A percentile compares a stretch with the other conserved stretches of the same genome.
phyloP scores from a whole-genome alignment of 2,888 invertebrate species.

The Tenthredo scrophulariae region DNA sequence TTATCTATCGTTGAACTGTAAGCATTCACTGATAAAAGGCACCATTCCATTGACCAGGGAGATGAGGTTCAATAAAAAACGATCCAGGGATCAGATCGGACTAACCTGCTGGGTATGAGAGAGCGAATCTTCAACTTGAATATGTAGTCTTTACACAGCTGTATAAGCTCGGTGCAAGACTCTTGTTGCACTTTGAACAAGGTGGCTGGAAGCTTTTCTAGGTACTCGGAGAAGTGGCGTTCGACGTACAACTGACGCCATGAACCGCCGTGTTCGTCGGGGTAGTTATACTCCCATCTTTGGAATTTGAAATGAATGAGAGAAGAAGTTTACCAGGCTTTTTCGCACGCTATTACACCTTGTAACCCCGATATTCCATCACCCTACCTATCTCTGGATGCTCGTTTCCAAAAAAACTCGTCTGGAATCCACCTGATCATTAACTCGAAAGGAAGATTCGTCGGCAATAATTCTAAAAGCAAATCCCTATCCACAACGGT shows the following conservation, averaged over 20 bases:
- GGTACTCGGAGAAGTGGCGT: conserved; percentile 72
- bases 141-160: conserved; percentile 65
- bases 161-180: conserved; percentile 64
- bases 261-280: conserved; percentile 67
- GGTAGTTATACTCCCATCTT: conserved; percentile 70
- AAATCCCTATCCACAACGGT: conserved; percentile 81
- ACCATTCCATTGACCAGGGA: not conserved
- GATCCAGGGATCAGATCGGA: conserved; percentile 11
- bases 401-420: conserved; percentile 84
- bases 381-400: conserved; percentile 74
- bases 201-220: conserved; percentile 69
- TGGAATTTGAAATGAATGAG: conserved; percentile 5
- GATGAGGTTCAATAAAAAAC: not conserved
- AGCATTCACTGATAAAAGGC: conserved; percentile 23
- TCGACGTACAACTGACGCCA: conserved; percentile 75
- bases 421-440: conserved; percentile 75
- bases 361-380: too few relatives aligned
- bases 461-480: conserved; percentile 82
- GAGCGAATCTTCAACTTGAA: conserved; percentile 65
- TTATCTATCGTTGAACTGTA: conserved; percentile 26
- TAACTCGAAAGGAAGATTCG: conserved; percentile 81
- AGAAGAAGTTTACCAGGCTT: not conserved
- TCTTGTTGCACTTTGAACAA: conserved; percentile 64
- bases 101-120: conserved; percentile 68
- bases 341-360: not conserved